Conservation (phyloP, 2,113 vertebrate species). For the Tinamus guttatus region DNA sequence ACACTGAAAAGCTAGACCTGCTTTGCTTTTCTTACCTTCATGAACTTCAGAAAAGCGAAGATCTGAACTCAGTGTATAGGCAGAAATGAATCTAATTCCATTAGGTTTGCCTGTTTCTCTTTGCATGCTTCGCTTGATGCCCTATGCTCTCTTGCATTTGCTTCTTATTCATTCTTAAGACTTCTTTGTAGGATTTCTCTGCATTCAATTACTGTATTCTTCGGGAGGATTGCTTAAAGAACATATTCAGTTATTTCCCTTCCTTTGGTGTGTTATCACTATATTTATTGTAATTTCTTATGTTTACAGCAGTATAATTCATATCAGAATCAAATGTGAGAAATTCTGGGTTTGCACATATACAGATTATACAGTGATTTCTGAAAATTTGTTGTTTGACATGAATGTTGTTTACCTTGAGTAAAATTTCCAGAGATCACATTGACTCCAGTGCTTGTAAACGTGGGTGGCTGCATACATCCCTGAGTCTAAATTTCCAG, state of each 20-base stretch:
- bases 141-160: neutral
- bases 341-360: neutral
- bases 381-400: neutral
- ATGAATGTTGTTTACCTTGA: neutral
- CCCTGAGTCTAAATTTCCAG: neutral
- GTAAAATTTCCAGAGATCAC: neutral
- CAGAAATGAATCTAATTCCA: neutral
- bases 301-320: neutral
- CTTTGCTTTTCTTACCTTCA: neutral
- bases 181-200: neutral
- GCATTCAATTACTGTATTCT: neutral
- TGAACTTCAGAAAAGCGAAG: neutral
- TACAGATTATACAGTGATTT: neutral
- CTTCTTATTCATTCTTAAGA: neutral
- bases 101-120: neutral
- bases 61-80: neutral
- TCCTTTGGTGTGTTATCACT: neutral
- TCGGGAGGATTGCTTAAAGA: neutral
- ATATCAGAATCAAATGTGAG: neutral
- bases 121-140: neutral
- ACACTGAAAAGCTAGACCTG: neutral
- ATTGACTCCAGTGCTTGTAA: neutral
- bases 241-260: neutral
- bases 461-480: neutral
- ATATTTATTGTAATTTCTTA: neutral